These are phyloP conservation scores for Polymixis flavicincta DNA, from an alignment of 2,888 invertebrate genomes.

Conservation along the genomic window DNA sequence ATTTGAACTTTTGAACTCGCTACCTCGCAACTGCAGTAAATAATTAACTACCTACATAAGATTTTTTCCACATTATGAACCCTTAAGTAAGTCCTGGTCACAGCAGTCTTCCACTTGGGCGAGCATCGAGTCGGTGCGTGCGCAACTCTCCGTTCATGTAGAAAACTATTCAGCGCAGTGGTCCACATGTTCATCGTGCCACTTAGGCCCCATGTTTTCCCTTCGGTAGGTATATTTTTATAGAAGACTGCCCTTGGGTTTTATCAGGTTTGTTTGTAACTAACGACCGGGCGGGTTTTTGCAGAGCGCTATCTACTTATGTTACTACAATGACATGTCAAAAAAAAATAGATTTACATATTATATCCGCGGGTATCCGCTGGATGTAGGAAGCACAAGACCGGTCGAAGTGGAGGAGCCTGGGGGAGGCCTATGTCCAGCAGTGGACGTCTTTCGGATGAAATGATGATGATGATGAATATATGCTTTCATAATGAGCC, in stretches of 20 bases:
- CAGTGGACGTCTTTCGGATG: too few relatives aligned
- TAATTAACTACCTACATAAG: not conserved
- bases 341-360: too few relatives aligned
- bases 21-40: not conserved
- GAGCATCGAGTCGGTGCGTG: slow-evolving; percentile 65
- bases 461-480: too few relatives aligned
- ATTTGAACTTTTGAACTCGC: not conserved
- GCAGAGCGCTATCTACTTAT: too few relatives aligned
- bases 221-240: not conserved
- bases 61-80: slow-evolving; percentile 18
- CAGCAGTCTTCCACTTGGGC: slow-evolving; percentile 53
- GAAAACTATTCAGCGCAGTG: slow-evolving; percentile 74
- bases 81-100: slow-evolving; percentile 29
- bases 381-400: too few relatives aligned
- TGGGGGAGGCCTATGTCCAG: too few relatives aligned
- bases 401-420: too few relatives aligned
- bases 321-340: too few relatives aligned
- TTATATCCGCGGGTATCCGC: too few relatives aligned
- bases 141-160: slow-evolving; percentile 68
- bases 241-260: not conserved
- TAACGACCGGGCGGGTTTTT: too few relatives aligned
- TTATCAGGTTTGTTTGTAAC: not conserved
- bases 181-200: slow-evolving; percentile 66
- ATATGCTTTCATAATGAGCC: too few relatives aligned
- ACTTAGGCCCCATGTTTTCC: slow-evolving; percentile 44